These are phyloP conservation scores for Rhagoletis zephyria DNA, from an alignment of 1,140 invertebrate genomes.

Conservation along the genomic window DNA sequence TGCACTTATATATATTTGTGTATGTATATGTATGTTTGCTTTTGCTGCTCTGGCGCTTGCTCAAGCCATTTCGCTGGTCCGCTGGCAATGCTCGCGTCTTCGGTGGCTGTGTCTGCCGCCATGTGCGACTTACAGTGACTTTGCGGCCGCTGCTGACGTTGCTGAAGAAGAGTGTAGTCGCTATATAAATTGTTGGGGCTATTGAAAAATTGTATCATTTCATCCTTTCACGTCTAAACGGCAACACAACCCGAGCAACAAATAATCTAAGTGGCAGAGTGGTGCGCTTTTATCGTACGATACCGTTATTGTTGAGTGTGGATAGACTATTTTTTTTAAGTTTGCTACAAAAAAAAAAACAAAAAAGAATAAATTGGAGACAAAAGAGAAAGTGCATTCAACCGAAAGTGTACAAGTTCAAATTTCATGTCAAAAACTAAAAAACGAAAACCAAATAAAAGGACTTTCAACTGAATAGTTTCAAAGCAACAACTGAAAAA, in stretches of 20 bases:
- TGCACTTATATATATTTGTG: not conserved
- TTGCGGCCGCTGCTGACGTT: not conserved
- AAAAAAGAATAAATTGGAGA: not conserved
- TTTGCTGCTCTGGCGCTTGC: not conserved
- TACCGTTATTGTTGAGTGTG: conserved; percentile 51
- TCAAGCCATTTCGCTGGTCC: not conserved
- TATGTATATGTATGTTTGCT: not conserved
- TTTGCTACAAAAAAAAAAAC: conserved; percentile 41
- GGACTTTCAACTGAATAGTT: conserved; percentile 55
- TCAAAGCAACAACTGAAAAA: not conserved
- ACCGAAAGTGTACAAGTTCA: conserved; percentile 56
- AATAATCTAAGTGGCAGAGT: conserved; percentile 59
- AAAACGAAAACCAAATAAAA: conserved; percentile 50
- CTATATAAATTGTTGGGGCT: conserved; percentile 73
- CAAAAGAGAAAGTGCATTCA: conserved; percentile 70
- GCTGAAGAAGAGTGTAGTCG: conserved; percentile 61
- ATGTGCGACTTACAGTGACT: conserved; percentile 34
- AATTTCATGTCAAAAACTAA: conserved; percentile 44
- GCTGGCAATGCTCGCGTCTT: not conserved
- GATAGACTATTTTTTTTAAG: conserved; percentile 30
- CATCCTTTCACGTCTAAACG: conserved; percentile 73
- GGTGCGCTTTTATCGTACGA: conserved; percentile 57
- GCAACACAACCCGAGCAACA: conserved; percentile 63
- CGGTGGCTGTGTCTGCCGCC: not conserved
- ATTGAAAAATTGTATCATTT: conserved; percentile 73